Evolutionary conservation across 2,888 invertebrate species (phyloP).

Genomic region (Nomada ferruginata): DNA sequence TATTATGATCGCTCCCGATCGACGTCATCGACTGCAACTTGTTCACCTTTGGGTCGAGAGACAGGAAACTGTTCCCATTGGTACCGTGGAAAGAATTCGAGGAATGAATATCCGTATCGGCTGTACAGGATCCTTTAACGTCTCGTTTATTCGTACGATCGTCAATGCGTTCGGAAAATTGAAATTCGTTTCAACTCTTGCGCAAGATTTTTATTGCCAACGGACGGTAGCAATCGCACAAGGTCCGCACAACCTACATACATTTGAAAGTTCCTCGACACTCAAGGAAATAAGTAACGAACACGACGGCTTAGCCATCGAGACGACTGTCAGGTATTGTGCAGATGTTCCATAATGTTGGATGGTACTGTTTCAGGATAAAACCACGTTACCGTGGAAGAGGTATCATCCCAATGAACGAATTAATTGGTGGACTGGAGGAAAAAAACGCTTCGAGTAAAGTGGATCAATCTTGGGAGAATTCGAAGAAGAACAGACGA

Average conservation of each 20-base stretch:
- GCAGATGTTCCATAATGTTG: background rate
- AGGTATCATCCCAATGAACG: background rate
- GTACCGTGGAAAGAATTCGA: background rate
- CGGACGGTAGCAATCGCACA: background rate
- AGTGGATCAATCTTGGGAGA: background rate
- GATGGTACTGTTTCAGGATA: background rate
- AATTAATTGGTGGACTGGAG: background rate
- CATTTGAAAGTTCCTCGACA: background rate
- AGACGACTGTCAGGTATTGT: background rate
- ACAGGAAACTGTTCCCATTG: background rate
- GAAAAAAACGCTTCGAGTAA: background rate
- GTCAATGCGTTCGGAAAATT: background rate
- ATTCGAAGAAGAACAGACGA: background rate
- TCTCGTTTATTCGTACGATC: background rate
- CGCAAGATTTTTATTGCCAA: slow-evolving; percentile 1
- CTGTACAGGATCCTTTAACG: no score
- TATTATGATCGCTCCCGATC: background rate
- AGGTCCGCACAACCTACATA: slow-evolving; percentile 12
- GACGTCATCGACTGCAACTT: slow-evolving; percentile 7
- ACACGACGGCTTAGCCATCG: background rate
- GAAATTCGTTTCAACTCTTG: background rate
- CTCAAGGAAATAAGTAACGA: background rate
- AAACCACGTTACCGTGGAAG: background rate
- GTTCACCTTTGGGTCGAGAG: background rate
- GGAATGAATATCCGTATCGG: background rate